Evolutionary conservation across 2,797 vertebrate species (phyloP).

Genomic region (Stomatorhinus walkeri): DNA sequence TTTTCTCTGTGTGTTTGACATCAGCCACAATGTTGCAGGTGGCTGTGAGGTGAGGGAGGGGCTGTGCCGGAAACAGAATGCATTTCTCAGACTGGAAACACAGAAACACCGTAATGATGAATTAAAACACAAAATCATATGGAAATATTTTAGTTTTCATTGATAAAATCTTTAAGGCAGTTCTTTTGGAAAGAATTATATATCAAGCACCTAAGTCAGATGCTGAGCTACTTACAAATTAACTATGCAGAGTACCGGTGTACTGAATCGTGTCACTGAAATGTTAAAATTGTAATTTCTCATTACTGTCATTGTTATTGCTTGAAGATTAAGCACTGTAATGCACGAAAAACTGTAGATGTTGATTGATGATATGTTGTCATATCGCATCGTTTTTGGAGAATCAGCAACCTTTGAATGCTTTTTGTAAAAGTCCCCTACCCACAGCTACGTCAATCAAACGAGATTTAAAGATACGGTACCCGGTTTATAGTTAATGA

Average conservation of each 20-base stretch:
- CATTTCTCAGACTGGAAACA: background rate
- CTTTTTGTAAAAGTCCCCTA: background rate
- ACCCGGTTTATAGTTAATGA: background rate
- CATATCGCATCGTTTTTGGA: background rate
- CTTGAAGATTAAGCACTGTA: background rate
- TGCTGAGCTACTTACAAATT: background rate
- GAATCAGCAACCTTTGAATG: background rate
- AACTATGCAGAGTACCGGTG: background rate
- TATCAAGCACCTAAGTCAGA: background rate
- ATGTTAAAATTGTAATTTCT: background rate
- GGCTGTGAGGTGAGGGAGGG: background rate
- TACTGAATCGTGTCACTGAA: background rate
- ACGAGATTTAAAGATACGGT: constrained; percentile 14
- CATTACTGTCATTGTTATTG: background rate
- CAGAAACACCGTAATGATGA: background rate
- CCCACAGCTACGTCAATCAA: background rate
- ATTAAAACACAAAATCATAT: background rate
- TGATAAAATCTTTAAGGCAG: background rate
- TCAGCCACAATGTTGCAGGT: background rate
- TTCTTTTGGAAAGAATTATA: background rate
- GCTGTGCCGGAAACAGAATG: background rate
- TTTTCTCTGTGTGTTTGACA: background rate
- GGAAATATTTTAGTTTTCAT: background rate
- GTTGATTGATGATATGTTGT: background rate
- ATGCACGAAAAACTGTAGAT: background rate